Percentiles rank a stretch among this genome's conserved stretches.
Evolutionary conservation across 2,113 vertebrate genomes (phyloP).

Genomic region (Abramis brama): DNA sequence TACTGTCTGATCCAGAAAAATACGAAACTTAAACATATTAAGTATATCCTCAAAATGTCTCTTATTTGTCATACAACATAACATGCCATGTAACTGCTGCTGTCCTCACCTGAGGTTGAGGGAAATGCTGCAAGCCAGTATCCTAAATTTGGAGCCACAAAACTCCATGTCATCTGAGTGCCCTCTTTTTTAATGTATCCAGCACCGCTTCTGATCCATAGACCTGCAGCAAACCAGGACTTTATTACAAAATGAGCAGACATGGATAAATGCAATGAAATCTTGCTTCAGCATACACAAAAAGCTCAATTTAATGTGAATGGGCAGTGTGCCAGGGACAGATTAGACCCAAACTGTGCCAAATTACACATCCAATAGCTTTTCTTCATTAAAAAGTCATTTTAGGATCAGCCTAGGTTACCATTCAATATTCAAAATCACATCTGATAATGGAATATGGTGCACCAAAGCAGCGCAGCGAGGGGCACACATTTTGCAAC

Average conservation of each 20-base stretch:
- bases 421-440: slow-evolving; percentile 6
- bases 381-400: slow-evolving; percentile 30
- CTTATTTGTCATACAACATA: not conserved
- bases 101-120: slow-evolving; percentile 66
- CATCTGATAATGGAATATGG: not conserved
- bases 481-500: not conserved
- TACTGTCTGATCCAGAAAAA: not conserved
- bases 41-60: not conserved
- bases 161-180: slow-evolving; percentile 79
- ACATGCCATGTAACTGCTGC: not conserved
- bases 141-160: slow-evolving; percentile 78
- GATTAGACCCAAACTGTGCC: not conserved
- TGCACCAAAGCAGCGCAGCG: not conserved
- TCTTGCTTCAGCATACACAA: not conserved
- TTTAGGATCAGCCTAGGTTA: slow-evolving; percentile 20
- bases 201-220: slow-evolving; percentile 79
- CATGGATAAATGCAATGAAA: slow-evolving; percentile 20
- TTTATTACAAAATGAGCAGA: slow-evolving; percentile 10
- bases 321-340: not conserved
- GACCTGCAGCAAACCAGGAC: slow-evolving; percentile 64
- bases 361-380: not conserved
- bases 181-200: slow-evolving; percentile 81
- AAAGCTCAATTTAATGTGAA: slow-evolving; percentile 2
- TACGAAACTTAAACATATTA: not conserved
- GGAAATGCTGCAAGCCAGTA: slow-evolving; percentile 85